Evolutionary conservation across 2,888 invertebrate species (phyloP), one percentile per base, ranked within the genome.

Genomic region (Cosmia trapezina): DNA sequence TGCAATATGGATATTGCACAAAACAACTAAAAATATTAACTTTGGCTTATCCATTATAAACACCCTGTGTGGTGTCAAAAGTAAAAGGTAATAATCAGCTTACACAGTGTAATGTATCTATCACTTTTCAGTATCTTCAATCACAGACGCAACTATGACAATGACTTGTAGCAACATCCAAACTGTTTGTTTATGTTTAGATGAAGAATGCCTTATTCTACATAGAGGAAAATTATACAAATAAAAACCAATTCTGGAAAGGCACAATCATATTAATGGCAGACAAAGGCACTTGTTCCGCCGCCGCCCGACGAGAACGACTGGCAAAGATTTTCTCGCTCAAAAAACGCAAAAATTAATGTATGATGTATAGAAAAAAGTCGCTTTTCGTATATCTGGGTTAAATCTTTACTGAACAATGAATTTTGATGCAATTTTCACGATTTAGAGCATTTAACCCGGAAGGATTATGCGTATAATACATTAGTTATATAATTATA

Each of bases 1-100:
- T 92, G 95, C 95, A 96, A 96, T 94, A 90, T 87, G 90, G 87
- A 91, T 95, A 96, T 95, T 96, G 96, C 96, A 96, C 96, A 93
- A 94, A 91, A 91, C 87, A 94, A 95, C 93, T 95, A 94, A 94
- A 86, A 92, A 94, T 90, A 94, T 92, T 94, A 95, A 94, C 96
- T 96, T 96, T 96, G 96, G 96, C 95, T 95, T 95, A 94, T 93
- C 93, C 92, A 94, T 95, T 93, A 94, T 85, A 91, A 94, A 94
- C 93, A 93, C 91, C 91, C 80, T 85, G 84, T 77, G 74, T 76
- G 90, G 91, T 89, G 92, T 89, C 83, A 83, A 89, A 89, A 90
- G 89, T 90, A 90, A 87, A 85, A 88, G 86, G 77, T 83, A 81
- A 75, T 81, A 79, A 78, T 87, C 82, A 89, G 87, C 86, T 85